These are phyloP conservation scores for Drusus annulatus DNA, from an alignment of 1,140 invertebrate genomes.

Conservation along the genomic window DNA sequence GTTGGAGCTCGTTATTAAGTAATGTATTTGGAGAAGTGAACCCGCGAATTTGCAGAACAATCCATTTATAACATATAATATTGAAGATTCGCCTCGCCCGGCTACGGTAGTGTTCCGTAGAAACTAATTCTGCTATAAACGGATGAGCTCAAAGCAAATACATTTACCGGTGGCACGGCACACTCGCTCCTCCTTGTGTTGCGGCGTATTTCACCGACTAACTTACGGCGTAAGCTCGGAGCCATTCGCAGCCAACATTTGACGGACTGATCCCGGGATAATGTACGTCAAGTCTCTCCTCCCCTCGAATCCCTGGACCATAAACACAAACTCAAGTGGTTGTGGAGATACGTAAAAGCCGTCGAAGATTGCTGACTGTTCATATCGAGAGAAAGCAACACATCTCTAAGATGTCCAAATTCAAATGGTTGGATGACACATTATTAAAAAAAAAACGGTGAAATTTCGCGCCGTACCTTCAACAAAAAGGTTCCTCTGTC, in stretches of 20 bases:
- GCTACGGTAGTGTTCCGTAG: conserved; percentile 12
- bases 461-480: too few relatives aligned
- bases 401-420: too few relatives aligned
- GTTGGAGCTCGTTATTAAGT: conserved; percentile 32
- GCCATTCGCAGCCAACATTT: conserved; percentile 39
- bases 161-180: conserved; percentile 17
- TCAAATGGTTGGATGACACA: too few relatives aligned
- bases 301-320: neutral
- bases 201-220: conserved; percentile 24
- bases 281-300: conserved; percentile 27
- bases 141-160: conserved; percentile 41
- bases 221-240: conserved; percentile 34
- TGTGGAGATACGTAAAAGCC: neutral
- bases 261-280: conserved; percentile 50
- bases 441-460: too few relatives aligned
- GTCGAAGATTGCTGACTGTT: conserved; percentile 1
- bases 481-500: too few relatives aligned
- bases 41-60: conserved; percentile 28
- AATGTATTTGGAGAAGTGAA: conserved; percentile 24
- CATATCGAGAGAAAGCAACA: too few relatives aligned
- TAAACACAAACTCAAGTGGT: neutral
- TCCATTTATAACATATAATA: conserved; percentile 31
- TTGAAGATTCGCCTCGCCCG: conserved; percentile 3
- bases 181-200: conserved; percentile 2
- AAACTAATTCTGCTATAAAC: conserved; percentile 22